Conservation (phyloP, 2,888 invertebrate genomes). For the Xylocampa areola region DNA sequence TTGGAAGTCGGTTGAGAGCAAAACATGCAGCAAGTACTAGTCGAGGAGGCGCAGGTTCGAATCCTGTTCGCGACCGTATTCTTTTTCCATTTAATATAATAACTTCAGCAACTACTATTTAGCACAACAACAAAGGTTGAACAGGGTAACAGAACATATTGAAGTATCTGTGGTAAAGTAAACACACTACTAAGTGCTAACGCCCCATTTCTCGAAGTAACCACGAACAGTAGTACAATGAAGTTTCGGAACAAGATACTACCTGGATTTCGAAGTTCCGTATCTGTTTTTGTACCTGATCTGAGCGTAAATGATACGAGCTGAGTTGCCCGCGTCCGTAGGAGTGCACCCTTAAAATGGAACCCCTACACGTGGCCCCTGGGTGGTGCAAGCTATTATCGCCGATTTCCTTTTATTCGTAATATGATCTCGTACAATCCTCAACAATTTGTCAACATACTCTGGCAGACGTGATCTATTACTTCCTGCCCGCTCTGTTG, state of each 20-base stretch:
- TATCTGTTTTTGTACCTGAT: slow-evolving; percentile 8
- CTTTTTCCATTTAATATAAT: too few species aligned
- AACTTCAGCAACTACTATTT: not conserved
- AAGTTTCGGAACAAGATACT: slow-evolving; percentile 24
- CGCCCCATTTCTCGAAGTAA: slow-evolving; percentile 53
- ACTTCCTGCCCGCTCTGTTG: slow-evolving; percentile 31
- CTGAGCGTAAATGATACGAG: not conserved
- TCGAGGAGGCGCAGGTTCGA: too few species aligned
- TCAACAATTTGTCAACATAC: slow-evolving; percentile 55
- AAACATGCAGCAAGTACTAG: too few species aligned
- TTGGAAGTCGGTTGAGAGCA: too few species aligned
- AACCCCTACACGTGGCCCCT: too few species aligned
- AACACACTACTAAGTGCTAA: slow-evolving; percentile 67
- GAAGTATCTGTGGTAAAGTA: slow-evolving; percentile 55
- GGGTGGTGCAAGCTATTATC: too few species aligned
- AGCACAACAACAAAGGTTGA: not conserved
- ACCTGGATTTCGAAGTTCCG: slow-evolving; percentile 19
- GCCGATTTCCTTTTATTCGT: slow-evolving; percentile 31
- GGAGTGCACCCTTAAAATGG: too few species aligned
- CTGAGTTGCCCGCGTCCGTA: too few species aligned
- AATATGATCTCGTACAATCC: slow-evolving; percentile 22
- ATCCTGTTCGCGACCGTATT: too few species aligned
- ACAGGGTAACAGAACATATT: slow-evolving; percentile 52
- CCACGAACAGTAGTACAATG: slow-evolving; percentile 1
- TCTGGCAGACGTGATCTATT: slow-evolving; percentile 44